Evolutionary conservation across 2,888 invertebrate species (phyloP), one percentile per base, ranked within the genome.

Genomic region (Cistogaster globosa): DNA sequence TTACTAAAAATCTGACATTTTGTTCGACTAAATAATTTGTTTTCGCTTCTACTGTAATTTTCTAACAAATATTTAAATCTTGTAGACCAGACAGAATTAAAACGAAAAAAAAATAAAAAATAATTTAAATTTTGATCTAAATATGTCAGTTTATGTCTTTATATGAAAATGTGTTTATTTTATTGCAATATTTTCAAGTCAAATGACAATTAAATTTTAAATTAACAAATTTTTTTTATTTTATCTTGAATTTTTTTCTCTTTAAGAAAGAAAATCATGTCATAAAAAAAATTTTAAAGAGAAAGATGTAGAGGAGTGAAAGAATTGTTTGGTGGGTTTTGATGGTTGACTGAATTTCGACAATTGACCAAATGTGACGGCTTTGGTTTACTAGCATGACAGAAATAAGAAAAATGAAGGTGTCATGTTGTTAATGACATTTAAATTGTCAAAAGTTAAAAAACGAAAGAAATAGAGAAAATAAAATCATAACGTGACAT

Each of bases 381-480:
- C 55, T 48, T 26, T 58, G 69, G 58, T 18, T 60, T 51, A 22
- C 22, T 20, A 62, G 32, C 53, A 55, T 32, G 62, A 45, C 53
- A 62, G 51, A 20, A 51, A 20, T 6, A 22, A 38, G 14, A 71
- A 36, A 69, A 79, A 60, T 72, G 48, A 60, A 76, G 82, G 83
- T 86, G 79, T 80, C 86, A 80, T 77, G 83, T 83, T 86, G 86
- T 83, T 86, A 86, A 86, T 86, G 86, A 86, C 79, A 86, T 76
- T 86, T 83, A 86, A 81, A 77, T 74, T 81, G 72, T 74, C 67
- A 81, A 80, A 77, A 62, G 11, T 26, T 16, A n/a, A 55, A 68
- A 42, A 78, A 60, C 5, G 45, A 32, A 32, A 32, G n/a, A 36
- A 57, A 45, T 51, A 36, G 62, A 60, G 74, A 78, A 67, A 75